Evolutionary conservation across 2,888 invertebrate genomes (phyloP).

Genomic region (Tetropium fuscum): DNA sequence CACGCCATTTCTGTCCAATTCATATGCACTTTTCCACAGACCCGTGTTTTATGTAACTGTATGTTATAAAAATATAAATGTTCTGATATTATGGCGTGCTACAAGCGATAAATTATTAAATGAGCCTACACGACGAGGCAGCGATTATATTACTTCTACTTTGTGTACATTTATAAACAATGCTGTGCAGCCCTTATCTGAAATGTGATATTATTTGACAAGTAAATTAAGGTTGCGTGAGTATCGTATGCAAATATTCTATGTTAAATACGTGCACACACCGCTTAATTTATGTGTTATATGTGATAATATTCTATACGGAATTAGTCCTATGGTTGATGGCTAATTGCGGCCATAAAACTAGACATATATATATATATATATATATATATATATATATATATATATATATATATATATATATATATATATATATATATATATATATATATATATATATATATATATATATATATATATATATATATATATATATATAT

Average conservation of each 20-base stretch:
- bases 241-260: slow-evolving; percentile 19
- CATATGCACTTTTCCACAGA: background rate
- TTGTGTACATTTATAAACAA: slow-evolving; percentile 24
- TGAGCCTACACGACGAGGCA: slow-evolving; percentile 13
- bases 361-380: background rate
- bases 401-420: too few species aligned
- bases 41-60: background rate
- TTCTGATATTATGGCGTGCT: slow-evolving; percentile 18
- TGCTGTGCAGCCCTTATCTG: slow-evolving; percentile 9
- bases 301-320: slow-evolving; percentile 4
- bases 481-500: too few species aligned
- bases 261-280: slow-evolving; percentile 14
- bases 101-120: slow-evolving; percentile 16
- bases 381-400: too few species aligned
- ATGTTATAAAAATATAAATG: slow-evolving; percentile 1
- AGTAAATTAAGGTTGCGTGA: slow-evolving; percentile 28
- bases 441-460: too few species aligned
- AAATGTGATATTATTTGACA: slow-evolving; percentile 18
- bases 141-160: slow-evolving; percentile 17
- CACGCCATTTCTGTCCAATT: background rate
- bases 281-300: slow-evolving; percentile 9
- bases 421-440: too few species aligned
- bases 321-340: background rate
- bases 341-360: too few species aligned
- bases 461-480: too few species aligned